These are phyloP conservation scores for Agrotis ipsilon DNA, from an alignment of 2,888 invertebrate species.

Conservation along the genomic window DNA sequence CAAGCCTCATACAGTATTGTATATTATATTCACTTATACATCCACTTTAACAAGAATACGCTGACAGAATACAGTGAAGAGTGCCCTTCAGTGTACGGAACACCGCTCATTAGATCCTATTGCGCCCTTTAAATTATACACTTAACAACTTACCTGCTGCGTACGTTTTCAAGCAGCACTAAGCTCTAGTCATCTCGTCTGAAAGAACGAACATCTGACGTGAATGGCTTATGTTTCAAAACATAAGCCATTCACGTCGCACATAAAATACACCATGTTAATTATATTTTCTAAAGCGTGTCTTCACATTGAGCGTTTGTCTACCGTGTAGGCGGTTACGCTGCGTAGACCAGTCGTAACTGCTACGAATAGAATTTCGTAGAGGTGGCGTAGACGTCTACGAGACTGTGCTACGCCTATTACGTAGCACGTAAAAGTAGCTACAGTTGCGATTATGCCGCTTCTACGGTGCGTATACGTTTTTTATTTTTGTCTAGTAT, in stretches of 20 bases:
- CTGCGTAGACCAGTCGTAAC: constrained; percentile 14
- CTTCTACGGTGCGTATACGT: not conserved
- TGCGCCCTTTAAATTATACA: constrained; percentile 48
- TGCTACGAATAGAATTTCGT: not conserved
- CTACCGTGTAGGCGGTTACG: constrained; percentile 10
- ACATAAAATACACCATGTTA: constrained; percentile 23
- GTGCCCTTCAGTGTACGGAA: constrained; percentile 61
- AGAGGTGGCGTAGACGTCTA: constrained; percentile 4
- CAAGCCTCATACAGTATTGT: not conserved
- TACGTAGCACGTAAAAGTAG: not conserved
- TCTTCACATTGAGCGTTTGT: constrained; percentile 1
- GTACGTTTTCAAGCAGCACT: constrained; percentile 45
- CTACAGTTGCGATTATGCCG: not conserved
- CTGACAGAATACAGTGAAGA: constrained; percentile 44
- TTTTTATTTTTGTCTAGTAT: too few relatives aligned
- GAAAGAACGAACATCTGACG: too few relatives aligned
- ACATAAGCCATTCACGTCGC: constrained; percentile 34
- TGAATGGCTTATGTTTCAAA: not conserved
- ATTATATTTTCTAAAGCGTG: constrained; percentile 25
- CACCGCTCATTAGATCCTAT: constrained; percentile 55
- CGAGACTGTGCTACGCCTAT: constrained; percentile 3
- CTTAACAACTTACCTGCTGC: constrained; percentile 34
- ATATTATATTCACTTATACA: constrained; percentile 20
- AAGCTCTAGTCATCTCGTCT: constrained; percentile 39
- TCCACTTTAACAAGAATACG: constrained; percentile 40